Evolutionary conservation across 2,113 vertebrate genomes (phyloP), one percentile per base, ranked within the genome.

Genomic region (Paracanthobrama guichenoti): DNA sequence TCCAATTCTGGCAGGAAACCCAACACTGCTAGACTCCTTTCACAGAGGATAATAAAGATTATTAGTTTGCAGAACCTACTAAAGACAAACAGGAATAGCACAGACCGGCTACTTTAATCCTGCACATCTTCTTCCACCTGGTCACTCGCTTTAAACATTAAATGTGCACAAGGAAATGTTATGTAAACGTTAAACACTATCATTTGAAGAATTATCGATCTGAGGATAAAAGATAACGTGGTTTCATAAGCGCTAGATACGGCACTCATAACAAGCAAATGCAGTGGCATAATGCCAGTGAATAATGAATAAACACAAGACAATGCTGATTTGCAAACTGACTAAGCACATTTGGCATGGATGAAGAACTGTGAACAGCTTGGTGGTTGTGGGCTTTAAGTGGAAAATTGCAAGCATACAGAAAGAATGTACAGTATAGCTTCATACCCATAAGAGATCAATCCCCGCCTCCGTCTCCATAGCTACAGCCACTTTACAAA

Each of bases 1-100:
- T 18, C 46, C 71, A 46, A 7, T 67, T 82, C 81, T 55, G 2
- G 31, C 24, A 42, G n/a, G 81, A 86, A 85, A 87, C 72, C 72
- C 57, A 77, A 79, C 26, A 73, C 73, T 4, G 22, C 31, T 39
- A 71, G 44, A 28, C 72, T 64, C 48, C 6, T 83, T 81, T 60
- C 69, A 80, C n/a, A 22, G 20, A 74, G 35, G 20, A 82, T 62
- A 26, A 79, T 64, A 35, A 77, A 26, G 42, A 76, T 86, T 64
- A 77, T 80, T 72, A 53, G 67, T 42, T 28, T 42, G 59, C 42
- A 46, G 50, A 85, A 78, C 22, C 44, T 73, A 14, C 57, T n/a
- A 14, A 39, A 82, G 53, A 77, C 22, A 77, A 48, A 35, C 26
- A 48, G 71, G 1, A 69, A 76, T 18, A 77, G 69, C n/a, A 55